A percentile compares a stretch with the other conserved stretches of the same genome.
Conservation (phyloP, 2,888 invertebrate species). For the Lamellibrachia satsuma region DNA sequence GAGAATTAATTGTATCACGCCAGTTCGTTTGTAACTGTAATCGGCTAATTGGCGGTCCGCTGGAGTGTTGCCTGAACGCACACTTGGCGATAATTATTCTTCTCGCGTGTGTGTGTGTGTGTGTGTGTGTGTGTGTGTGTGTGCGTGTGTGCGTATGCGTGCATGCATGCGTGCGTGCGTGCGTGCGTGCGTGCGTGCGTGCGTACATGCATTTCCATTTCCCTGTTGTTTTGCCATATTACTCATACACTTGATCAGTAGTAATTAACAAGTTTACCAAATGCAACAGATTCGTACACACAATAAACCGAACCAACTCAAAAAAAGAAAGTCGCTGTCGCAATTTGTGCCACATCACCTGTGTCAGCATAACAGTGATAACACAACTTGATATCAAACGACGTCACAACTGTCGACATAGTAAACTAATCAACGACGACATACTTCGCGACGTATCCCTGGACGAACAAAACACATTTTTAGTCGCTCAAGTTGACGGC, state of each 20-base stretch:
- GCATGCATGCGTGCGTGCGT: background rate
- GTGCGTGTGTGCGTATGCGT: background rate
- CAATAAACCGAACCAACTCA: too few relatives aligned
- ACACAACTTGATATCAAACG: too few relatives aligned
- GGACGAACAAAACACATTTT: too few relatives aligned
- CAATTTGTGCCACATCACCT: too few relatives aligned
- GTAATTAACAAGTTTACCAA: background rate
- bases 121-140: background rate
- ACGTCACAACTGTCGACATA: too few relatives aligned
- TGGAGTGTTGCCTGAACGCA: background rate
- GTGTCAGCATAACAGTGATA: too few relatives aligned
- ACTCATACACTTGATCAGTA: background rate
- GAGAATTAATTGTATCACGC: conserved; percentile 17
- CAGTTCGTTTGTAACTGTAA: conserved; percentile 4
- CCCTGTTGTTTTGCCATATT: background rate
- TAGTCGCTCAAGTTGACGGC: too few relatives aligned
- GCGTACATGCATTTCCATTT: background rate
- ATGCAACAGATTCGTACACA: too few relatives aligned
- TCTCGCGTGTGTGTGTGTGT: background rate
- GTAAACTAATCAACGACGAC: too few relatives aligned
- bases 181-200: background rate
- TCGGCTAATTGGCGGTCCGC: background rate
- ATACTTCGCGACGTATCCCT: too few relatives aligned
- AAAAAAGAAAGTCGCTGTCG: too few relatives aligned
- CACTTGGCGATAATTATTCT: background rate